Evolutionary conservation across 2,888 invertebrate genomes (phyloP).

Genomic region (Aporophyla nigra): DNA sequence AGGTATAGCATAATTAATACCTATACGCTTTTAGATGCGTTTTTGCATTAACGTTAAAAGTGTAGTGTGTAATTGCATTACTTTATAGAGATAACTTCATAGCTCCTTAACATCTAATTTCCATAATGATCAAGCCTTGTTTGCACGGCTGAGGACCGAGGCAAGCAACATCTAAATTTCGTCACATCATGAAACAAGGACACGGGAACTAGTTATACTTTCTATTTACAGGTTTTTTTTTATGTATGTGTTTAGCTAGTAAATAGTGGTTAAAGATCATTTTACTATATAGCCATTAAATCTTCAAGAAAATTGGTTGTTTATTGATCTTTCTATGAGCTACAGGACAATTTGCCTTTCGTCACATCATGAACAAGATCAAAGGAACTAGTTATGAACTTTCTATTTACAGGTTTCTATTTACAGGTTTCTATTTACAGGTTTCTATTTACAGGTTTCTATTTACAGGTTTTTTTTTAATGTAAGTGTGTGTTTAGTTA

Average conservation of each 20-base stretch:
- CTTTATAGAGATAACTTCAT: not conserved
- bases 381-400: slow-evolving; percentile 33
- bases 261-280: too few relatives aligned
- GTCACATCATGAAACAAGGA: slow-evolving; percentile 23
- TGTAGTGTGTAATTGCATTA: too few relatives aligned
- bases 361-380: slow-evolving; percentile 19
- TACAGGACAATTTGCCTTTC: slow-evolving; percentile 8
- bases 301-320: too few relatives aligned
- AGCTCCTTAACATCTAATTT: not conserved
- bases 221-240: slow-evolving; percentile 4
- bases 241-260: not conserved
- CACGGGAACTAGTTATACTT: slow-evolving; percentile 31
- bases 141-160: not conserved
- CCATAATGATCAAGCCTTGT: not conserved
- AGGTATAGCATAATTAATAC: too few relatives aligned
- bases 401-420: slow-evolving; percentile 5
- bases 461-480: not conserved
- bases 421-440: too few relatives aligned
- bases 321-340: too few relatives aligned
- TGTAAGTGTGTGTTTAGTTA: too few relatives aligned
- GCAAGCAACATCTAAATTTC: slow-evolving; percentile 13
- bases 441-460: too few relatives aligned
- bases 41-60: not conserved
- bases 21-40: not conserved
- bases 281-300: too few relatives aligned